Base-by-base conservation (phyloP, 2,888 invertebrate genomes). In the Ornithoptera priamus region DNA sequence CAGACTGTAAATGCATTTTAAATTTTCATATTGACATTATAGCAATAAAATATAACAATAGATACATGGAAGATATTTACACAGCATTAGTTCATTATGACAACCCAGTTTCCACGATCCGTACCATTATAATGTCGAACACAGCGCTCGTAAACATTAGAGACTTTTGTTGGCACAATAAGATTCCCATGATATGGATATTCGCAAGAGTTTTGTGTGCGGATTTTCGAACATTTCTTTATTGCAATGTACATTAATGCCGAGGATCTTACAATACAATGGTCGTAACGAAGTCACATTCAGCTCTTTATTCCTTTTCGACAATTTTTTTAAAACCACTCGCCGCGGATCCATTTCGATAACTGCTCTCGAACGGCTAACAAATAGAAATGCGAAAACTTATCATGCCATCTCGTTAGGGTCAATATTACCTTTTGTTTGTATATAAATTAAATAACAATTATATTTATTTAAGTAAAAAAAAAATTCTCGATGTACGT, bases 51-150 rank as follows among this genome's bases (percentile, higher is more conserved):
- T 15, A 39, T 17, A 65, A 3, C 15, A 65, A 65, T 22, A 22
- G 20, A 59, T 10, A 36, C 62, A 62, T 63, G 53, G 20, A 62
- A 61, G 17, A 56, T 62, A 62, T 68, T 60, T 70, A 60, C 53
- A 30, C 63, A 67, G 24, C 36, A 46, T 62, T 50, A 65, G 42
- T 70, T 70, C 66, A 70, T 60, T 70, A 63, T 53, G 36, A 22
- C 53, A 57, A 63, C 70, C 62, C 66, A 60, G 53, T 70, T 70
- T 66, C 63, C 70, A 70, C 66, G 53, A 56, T 70, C 50, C 63
- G 56, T 63, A 53, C 56, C n/a, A 20, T 20, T 50, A 70, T 62
- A 70, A 70, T 67, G 63, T 53, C 68, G 24, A 64, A 64, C 53
- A 22, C 12, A 58, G n/a, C 12, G 12, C 22, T 58, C 22, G 10